Conservation (phyloP, 2,888 invertebrate species). For the Chrysodeixis includens region DNA sequence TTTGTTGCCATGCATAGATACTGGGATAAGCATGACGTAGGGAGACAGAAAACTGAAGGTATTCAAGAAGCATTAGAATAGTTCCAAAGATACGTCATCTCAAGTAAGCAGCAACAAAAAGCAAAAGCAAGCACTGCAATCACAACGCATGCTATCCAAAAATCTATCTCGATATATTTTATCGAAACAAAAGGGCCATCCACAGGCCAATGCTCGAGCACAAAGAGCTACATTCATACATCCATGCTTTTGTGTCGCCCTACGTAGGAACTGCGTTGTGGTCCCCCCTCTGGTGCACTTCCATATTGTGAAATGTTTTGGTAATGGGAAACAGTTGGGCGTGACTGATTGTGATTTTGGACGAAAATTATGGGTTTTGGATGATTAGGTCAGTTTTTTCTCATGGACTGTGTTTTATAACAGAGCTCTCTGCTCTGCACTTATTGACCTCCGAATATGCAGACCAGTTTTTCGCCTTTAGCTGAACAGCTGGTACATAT, state of each 20-base stretch:
- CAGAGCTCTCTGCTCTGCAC: not conserved
- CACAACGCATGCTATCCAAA: slow-evolving; percentile 25
- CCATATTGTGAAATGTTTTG: slow-evolving; percentile 54
- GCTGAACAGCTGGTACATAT: too few relatives aligned
- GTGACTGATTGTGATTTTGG: slow-evolving; percentile 38
- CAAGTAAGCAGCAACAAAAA: slow-evolving; percentile 11
- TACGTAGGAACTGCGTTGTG: slow-evolving; percentile 58
- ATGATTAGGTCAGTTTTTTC: not conserved
- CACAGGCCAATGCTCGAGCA: slow-evolving; percentile 69
- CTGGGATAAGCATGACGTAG: not conserved
- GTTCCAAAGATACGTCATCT: slow-evolving; percentile 9
- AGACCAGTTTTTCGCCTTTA: too few relatives aligned
- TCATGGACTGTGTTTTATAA: not conserved
- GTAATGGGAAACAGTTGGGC: slow-evolving; percentile 53
- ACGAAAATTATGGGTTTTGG: slow-evolving; percentile 13
- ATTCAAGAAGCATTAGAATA: not conserved
- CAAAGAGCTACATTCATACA: slow-evolving; percentile 71
- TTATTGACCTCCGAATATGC: too few relatives aligned
- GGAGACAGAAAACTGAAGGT: not conserved
- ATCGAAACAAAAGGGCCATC: slow-evolving; percentile 64
- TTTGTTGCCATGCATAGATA: too few relatives aligned
- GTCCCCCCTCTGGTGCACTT: slow-evolving; percentile 60
- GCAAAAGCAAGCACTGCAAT: slow-evolving; percentile 22
- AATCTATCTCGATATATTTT: slow-evolving; percentile 44
- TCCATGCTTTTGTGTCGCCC: slow-evolving; percentile 66